These are phyloP conservation scores for Sylvicola fuscatus DNA, from an alignment of 2,888 invertebrate genomes.

Conservation along the genomic window DNA sequence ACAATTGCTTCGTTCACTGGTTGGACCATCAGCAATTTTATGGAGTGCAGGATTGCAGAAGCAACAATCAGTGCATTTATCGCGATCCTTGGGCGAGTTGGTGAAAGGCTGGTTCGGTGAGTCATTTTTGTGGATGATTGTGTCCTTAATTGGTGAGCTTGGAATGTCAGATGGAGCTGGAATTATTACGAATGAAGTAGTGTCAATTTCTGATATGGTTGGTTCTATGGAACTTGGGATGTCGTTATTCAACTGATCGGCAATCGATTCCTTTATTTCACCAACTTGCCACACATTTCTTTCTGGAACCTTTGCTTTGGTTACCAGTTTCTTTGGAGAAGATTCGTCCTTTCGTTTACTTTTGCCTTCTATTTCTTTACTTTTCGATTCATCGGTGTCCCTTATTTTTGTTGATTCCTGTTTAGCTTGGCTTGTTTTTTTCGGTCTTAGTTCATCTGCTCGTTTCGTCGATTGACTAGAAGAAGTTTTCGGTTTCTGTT, in stretches of 20 bases:
- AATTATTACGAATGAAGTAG: conserved; percentile 4
- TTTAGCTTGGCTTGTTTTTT: no score
- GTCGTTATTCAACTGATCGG: neutral
- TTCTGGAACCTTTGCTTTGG: neutral
- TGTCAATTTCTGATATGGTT: conserved; percentile 2
- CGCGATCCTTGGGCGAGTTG: neutral
- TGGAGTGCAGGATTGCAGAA: conserved; percentile 10
- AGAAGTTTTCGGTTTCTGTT: no score
- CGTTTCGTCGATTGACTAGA: no score
- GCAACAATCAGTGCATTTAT: conserved; percentile 7
- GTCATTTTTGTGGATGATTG: neutral
- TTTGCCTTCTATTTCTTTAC: neutral
- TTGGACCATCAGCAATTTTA: neutral
- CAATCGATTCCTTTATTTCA: conserved; percentile 2
- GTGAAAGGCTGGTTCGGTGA: neutral
- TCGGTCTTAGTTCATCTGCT: no score
- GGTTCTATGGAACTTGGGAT: neutral
- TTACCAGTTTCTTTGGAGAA: neutral
- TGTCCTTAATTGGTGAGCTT: neutral
- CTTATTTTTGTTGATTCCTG: no score
- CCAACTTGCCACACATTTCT: conserved; percentile 6
- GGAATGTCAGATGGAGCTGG: conserved; percentile 1
- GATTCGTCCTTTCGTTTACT: neutral
- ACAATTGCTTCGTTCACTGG: conserved; percentile 2
- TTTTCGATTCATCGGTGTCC: no score